Base-by-base conservation (phyloP, 35 echinoderm and acorn worm species). In the Apostichopus californicus region DNA sequence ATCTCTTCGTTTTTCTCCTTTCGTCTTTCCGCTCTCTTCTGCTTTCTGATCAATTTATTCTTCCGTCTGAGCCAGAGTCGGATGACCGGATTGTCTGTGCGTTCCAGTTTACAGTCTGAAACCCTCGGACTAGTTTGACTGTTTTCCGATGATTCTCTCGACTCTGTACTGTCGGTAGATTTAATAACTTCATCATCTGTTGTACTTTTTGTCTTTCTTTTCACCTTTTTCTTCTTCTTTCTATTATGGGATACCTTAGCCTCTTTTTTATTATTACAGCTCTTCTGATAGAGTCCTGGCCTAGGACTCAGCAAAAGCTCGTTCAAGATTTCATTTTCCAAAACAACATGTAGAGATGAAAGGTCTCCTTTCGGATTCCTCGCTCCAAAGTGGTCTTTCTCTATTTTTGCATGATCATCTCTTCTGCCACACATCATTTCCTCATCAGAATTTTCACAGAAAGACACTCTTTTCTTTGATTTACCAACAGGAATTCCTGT, bases 211-310 rank as follows among this genome's bases (percentile, higher is more conserved):
- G 6, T 11, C 24, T 53, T 89, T 89, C 46, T 89, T 9, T 14
- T 60, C 9, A 59, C 24, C 46, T 89, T 73, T 3, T 1, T 53
- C 14, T 23, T 89, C 12, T 89, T 89, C 63, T 55, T 55, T 34
- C 54, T 89, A 75, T 18, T 72, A 21, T 64, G 6, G 86, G 24
- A 72, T 4, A 15, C 15, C 15, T 89, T 68, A 1, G n/a, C 24
- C 15, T 52, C 86, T 12, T 26, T 26, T 12, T 26, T 26, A 8
- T 23, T 28, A 73, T 13, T 52, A 8, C 18, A 24, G 64, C 25
- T 89, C 11, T 73, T 72, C 12, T 89, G 68, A 89, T 89, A 89
- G 0, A 85, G 81, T 89, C 86, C 86, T 73, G 86, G 86, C 22
- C 86, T 20, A 89, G 86, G 86, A 73, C 86, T 89, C 57, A 34